Evolutionary conservation across 2,113 vertebrate genomes (phyloP), one percentile per base, ranked within the genome.

Genomic region (Pomatostomus ruficeps): DNA sequence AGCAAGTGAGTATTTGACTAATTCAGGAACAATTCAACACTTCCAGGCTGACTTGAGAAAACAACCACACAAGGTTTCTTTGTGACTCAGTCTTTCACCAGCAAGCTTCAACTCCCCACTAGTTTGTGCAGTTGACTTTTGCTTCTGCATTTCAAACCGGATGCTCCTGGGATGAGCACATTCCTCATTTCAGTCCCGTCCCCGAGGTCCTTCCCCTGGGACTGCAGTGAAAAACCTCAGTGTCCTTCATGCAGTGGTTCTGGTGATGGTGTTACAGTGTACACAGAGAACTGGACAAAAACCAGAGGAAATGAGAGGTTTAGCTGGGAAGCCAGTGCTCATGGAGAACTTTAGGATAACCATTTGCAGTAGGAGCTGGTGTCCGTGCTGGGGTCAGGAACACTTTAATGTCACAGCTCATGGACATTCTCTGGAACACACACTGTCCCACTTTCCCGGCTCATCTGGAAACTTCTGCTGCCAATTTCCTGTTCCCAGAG

Each of bases 21-120:
- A 91, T 49, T 62, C 77, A 81, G 73, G 65, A 91, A 66, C 68
- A 91, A 62, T 61, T 62, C 71, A 79, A 13, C 52, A 33, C 81
- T 89, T 93, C 42, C 77, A 95, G 52, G 61, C 77, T 84, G 85
- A 77, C 33, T 66, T 17, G 15, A 89, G 38, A 54, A 91, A 71
- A 68, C 45, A 49, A 18, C 36, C 42, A 86, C 4, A 5, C 46
- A 48, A 25, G 55, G 73, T 73, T 67, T 71, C 35, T 21, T 8
- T 67, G 59, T 49, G 61, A 93, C 65, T 84, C 65, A 40, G 63
- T 45, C 51, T 28, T 66, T n/a, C 62, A 88, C 38, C 54, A 85
- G 33, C 48, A 72, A 80, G 24, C 33, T 68, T 24, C 17, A 51
- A 20, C 46, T 46, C 78, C 29, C 48, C 36, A 11, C 45, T 21